Percentiles rank a stretch among this genome's conserved stretches.
These are phyloP conservation scores for Phylloscopus trochilus DNA, from an alignment of 2,113 vertebrate species.

Conservation along the genomic window DNA sequence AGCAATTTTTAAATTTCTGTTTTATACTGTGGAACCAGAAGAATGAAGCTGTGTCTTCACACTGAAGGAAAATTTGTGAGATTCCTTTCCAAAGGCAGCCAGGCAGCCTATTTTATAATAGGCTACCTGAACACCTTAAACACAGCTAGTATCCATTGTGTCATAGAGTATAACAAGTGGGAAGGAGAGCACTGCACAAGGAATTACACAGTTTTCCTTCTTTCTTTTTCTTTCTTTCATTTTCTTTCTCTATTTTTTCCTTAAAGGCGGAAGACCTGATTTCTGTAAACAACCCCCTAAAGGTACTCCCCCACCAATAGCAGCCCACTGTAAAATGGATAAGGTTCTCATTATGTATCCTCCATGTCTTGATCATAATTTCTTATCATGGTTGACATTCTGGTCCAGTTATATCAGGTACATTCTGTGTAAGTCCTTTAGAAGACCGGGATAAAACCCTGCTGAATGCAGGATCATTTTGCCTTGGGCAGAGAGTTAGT, in stretches of 20 bases:
- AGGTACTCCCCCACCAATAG: constrained; percentile 36
- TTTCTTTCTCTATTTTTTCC: neutral
- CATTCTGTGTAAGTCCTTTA: constrained; percentile 49
- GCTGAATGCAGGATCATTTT: constrained; percentile 61
- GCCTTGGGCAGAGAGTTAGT: constrained; percentile 51
- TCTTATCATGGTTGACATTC: constrained; percentile 69
- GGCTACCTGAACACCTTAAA: neutral
- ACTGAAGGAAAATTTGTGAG: neutral
- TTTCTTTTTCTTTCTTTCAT: neutral
- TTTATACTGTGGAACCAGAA: neutral
- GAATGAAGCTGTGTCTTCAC: neutral
- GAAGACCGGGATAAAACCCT: constrained; percentile 60
- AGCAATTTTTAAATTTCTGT: constrained; percentile 21
- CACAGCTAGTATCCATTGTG: neutral
- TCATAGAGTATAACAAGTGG: neutral
- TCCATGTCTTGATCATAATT: constrained; percentile 59
- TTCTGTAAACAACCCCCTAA: constrained; percentile 60
- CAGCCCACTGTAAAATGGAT: constrained; percentile 51
- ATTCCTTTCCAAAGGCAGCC: neutral
- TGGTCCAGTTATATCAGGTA: constrained; percentile 59
- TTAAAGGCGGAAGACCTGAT: constrained; percentile 19
- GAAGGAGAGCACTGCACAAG: neutral
- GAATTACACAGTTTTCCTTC: neutral
- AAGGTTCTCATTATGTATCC: constrained; percentile 59
- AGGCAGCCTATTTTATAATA: neutral